A percentile compares a stretch with the other conserved stretches of the same genome.
These are phyloP conservation scores for Drosophila ironensis DNA, from an alignment of 1,140 invertebrate species.

Conservation along the genomic window DNA sequence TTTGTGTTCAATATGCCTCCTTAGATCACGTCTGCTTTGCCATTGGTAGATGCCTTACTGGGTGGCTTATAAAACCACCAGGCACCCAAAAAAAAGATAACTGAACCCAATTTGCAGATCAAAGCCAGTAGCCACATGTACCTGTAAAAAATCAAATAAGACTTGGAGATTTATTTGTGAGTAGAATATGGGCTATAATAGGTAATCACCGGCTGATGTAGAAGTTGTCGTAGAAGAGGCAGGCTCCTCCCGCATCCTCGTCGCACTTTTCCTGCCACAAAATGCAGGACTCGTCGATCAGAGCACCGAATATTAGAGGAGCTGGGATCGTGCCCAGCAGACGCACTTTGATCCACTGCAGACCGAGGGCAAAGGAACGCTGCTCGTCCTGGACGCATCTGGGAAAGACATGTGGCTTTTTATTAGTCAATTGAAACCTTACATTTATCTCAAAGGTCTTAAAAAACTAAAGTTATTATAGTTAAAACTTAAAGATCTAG, in stretches of 20 bases:
- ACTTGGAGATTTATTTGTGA: not conserved
- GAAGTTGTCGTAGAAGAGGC: conserved; percentile 87
- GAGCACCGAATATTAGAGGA: conserved; percentile 91
- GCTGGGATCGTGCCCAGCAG: conserved; percentile 92
- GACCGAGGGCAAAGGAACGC: conserved; percentile 91
- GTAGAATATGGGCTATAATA: too few species aligned
- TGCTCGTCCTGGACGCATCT: conserved; percentile 92
- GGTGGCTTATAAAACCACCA: conserved; percentile 88
- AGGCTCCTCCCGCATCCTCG: conserved; percentile 84
- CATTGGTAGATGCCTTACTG: conserved; percentile 13
- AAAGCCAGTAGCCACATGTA: conserved; percentile 87
- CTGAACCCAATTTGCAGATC: conserved; percentile 85
- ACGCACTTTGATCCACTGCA: conserved; percentile 93
- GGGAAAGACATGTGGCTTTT: too few species aligned
- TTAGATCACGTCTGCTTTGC: conserved; percentile 21
- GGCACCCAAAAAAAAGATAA: conserved; percentile 87
- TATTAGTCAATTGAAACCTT: too few species aligned
- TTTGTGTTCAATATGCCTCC: conserved; percentile 1
- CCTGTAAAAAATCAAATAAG: conserved; percentile 71
- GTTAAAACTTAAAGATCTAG: too few species aligned
- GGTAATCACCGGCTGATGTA: conserved; percentile 86
- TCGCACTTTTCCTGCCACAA: conserved; percentile 88
- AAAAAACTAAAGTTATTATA: too few species aligned
- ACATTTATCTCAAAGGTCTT: too few species aligned
- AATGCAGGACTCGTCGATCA: conserved; percentile 92